These are phyloP conservation scores for Gadus macrocephalus DNA, from an alignment of 2,113 vertebrate species.

Conservation along the genomic window DNA sequence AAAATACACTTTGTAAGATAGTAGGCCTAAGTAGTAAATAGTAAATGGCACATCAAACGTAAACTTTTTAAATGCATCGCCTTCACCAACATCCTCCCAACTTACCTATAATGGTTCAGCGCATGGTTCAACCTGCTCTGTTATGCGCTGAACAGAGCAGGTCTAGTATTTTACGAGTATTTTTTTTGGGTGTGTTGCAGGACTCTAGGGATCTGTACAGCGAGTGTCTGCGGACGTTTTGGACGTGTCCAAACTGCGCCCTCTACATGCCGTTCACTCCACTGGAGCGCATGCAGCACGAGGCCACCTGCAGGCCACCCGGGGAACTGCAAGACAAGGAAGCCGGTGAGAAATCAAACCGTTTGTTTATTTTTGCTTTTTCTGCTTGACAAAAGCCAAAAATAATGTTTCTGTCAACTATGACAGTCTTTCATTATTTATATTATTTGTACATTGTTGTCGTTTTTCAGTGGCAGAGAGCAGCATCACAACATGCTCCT, in stretches of 20 bases:
- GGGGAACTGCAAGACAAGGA: slow-evolving; percentile 58
- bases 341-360: slow-evolving; percentile 33
- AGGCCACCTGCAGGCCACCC: slow-evolving; percentile 70
- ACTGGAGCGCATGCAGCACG: slow-evolving; percentile 82
- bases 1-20: too few relatives aligned
- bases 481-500: neutral
- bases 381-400: neutral
- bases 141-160: too few relatives aligned
- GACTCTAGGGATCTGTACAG: slow-evolving; percentile 82
- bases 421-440: neutral
- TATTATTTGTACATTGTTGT: neutral
- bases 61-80: too few relatives aligned
- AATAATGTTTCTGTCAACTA: neutral
- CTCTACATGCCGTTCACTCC: slow-evolving; percentile 87
- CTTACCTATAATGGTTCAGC: too few relatives aligned
- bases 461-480: slow-evolving; percentile 46
- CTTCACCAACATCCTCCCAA: too few relatives aligned
- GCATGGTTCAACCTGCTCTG: too few relatives aligned
- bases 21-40: too few relatives aligned
- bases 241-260: slow-evolving; percentile 84
- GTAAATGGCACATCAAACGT: too few relatives aligned
- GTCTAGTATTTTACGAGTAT: neutral
- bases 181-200: slow-evolving; percentile 49
- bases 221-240: slow-evolving; percentile 87
- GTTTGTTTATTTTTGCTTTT: neutral